Evolutionary conservation across 2,888 invertebrate species (phyloP), one percentile per base, ranked within the genome.

Genomic region (Augiades crinisus): DNA sequence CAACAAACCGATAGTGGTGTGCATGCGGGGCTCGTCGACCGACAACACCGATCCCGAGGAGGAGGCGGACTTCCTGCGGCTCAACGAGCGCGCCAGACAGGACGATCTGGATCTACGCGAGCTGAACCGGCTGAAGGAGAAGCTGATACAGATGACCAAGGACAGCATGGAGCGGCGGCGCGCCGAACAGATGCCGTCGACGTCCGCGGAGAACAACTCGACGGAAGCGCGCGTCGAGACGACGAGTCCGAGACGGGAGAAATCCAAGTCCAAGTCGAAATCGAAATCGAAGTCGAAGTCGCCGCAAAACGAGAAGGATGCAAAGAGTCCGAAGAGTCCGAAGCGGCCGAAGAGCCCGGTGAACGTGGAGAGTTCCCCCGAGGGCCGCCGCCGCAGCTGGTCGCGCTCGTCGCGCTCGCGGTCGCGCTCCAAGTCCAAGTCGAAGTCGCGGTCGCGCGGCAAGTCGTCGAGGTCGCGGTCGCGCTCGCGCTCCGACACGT

Each of bases 141-240:
- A 58, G 76, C 92, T 72, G 91, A 94, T 50, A 90, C 94, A 56
- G 56, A 94, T 95, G 77, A 95, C 95, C 1, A 94, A 94, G 65
- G 94, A 94, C 1, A 70, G 80, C 0, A 68, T 80, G 30, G 79
- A 81, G 58, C 64, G 69, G n/a, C 68, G 61, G 47, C 60, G 72
- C 12, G 78, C 75, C 31, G 61, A 62, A 5, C 72, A 68, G 44
- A 73, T 68, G 3, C 78, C 80, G 3, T 78, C 80, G 2, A 75
- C 78, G 5, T 75, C 80, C 24, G 10, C 59, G 36, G 47, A 38
- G 7, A 7, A 14, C 37, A 37, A 38, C 5, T 7, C 21, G n/a
- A n/a, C 5, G 4, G 37, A 12, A 3, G 30, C 8, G 12, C 2
- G 10, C 3, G 3, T 24, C 24, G 27, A 14, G 3, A 6, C 27